Conservation (phyloP, 2,113 vertebrate genomes). For the Stomatorhinus ivindoensis region DNA sequence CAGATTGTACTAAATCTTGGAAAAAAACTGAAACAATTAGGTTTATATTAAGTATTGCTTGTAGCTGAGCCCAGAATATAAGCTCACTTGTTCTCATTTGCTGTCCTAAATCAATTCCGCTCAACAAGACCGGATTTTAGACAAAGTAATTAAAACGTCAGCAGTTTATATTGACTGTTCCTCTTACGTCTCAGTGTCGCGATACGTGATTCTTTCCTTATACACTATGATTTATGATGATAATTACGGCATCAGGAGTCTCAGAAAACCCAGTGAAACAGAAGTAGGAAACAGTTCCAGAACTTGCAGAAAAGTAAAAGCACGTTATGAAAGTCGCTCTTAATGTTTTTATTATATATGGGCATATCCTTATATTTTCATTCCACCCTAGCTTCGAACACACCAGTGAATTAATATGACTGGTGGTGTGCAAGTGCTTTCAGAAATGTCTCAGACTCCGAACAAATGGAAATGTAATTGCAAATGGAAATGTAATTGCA, state of each 20-base stretch:
- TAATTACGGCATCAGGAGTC: conserved; percentile 15
- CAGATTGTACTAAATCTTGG: conserved; percentile 28
- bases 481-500: not conserved
- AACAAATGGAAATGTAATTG: not conserved
- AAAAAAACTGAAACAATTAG: conserved; percentile 13
- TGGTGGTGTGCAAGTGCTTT: not conserved
- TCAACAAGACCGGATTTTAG: conserved; percentile 27
- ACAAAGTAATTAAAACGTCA: conserved; percentile 45
- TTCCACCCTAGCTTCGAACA: not conserved
- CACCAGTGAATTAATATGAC: not conserved
- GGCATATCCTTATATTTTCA: not conserved
- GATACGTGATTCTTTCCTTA: conserved; percentile 26
- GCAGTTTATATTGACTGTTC: conserved; percentile 32
- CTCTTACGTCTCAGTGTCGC: conserved; percentile 22
- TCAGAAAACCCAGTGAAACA: not conserved
- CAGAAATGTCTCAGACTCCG: not conserved
- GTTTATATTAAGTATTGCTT: conserved; percentile 33
- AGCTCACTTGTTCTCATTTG: conserved; percentile 42
- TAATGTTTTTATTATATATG: not conserved
- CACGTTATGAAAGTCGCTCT: not conserved
- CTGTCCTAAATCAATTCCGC: conserved; percentile 33
- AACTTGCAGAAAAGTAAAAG: not conserved
- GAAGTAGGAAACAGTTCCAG: not conserved
- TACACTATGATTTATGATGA: conserved; percentile 39
- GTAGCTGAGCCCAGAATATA: conserved; percentile 31